A percentile compares a stretch with the other conserved stretches of the same genome.
These are phyloP conservation scores for Eulemur macaco DNA, from an alignment of 2,113 vertebrate genomes.

Conservation along the genomic window DNA sequence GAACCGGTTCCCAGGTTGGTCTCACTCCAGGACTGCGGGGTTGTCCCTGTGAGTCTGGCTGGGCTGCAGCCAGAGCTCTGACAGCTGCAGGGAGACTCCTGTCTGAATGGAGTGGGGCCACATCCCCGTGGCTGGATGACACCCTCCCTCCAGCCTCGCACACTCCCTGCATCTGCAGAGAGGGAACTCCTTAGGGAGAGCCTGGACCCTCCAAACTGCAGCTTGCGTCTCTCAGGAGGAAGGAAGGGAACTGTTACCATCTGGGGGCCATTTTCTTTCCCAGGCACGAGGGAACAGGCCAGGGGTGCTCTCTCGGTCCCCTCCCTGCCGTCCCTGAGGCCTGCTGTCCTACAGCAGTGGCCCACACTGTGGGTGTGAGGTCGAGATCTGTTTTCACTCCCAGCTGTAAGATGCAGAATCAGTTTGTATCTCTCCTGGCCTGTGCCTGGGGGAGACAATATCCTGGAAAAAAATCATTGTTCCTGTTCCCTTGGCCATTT, in stretches of 20 bases:
- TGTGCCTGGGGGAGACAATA: not conserved
- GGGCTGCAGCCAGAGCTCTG: not conserved
- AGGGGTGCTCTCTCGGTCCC: not conserved
- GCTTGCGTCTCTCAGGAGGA: not conserved
- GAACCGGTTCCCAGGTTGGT: not conserved
- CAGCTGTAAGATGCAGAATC: not conserved
- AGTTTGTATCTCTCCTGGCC: not conserved
- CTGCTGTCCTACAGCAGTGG: fast-evolving
- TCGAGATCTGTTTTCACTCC: not conserved
- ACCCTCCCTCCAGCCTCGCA: fast-evolving
- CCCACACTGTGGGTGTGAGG: not conserved
- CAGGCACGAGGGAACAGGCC: not conserved
- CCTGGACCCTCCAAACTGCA: not conserved
- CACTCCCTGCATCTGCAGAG: fast-evolving
- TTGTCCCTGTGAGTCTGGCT: not conserved
- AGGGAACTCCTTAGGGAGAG: not conserved
- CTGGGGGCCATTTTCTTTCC: not conserved
- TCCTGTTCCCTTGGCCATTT: not conserved
- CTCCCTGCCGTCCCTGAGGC: fast-evolving
- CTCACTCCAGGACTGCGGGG: not conserved
- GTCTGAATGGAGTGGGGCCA: not conserved
- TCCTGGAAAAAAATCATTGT: not conserved
- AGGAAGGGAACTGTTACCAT: no score
- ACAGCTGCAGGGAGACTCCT: not conserved
- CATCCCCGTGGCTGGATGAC: fast-evolving